phyloP scores from a whole-genome alignment of 1,140 invertebrate genomes.

The Caerostris extrusa region DNA sequence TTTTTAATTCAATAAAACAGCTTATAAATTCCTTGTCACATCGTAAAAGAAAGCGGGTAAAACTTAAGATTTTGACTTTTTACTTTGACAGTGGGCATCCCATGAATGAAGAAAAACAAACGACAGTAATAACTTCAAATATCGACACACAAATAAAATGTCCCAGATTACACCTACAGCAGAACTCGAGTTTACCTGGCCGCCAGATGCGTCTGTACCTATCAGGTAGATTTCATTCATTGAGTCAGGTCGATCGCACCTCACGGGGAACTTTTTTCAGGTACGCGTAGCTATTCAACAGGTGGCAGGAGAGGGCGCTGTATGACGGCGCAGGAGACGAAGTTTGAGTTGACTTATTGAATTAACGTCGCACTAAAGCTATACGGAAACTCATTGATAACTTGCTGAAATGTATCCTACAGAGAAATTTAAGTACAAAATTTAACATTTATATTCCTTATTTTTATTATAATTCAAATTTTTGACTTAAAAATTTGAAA shows the following conservation, averaged over 20 bases:
- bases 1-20: conserved; percentile 54
- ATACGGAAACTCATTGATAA: too few species aligned
- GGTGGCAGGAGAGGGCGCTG: conserved; percentile 28
- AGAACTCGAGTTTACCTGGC: conserved; percentile 13
- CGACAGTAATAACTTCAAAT: conserved; percentile 24
- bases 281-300: neutral
- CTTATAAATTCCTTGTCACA: neutral
- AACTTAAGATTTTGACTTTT: neutral
- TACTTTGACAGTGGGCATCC: conserved; percentile 11
- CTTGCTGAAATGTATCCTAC: too few species aligned
- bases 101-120: conserved; percentile 8
- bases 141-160: conserved; percentile 40
- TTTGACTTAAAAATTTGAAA: too few species aligned
- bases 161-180: conserved; percentile 47
- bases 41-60: conserved; percentile 33
- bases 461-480: too few species aligned
- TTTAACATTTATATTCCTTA: too few species aligned
- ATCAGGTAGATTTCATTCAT: conserved; percentile 20
- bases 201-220: conserved; percentile 34
- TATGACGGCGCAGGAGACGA: neutral
- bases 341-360: neutral
- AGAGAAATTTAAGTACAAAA: too few species aligned
- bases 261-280: neutral
- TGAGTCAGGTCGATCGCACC: neutral
- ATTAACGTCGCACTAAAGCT: too few species aligned